Evolutionary conservation across 2,888 invertebrate genomes (phyloP), one percentile per base, ranked within the genome.

Genomic region (Dasypolia templi): DNA sequence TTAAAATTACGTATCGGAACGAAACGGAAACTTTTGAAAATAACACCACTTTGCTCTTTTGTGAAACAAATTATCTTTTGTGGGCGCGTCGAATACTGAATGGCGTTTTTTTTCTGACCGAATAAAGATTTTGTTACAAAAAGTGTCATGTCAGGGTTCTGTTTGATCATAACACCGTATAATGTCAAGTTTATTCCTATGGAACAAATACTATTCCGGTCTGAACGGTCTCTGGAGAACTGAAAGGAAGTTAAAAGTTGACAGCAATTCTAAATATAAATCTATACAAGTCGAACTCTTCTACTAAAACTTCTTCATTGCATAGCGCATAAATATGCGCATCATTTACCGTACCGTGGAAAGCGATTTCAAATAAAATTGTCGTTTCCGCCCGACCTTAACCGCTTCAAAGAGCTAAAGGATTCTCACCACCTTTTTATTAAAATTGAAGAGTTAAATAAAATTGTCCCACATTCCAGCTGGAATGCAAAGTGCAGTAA

Each of bases 1-100:
- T 68, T 74, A 42, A 69, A 65, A 46, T 75, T 19, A 49, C 19
- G 3, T 42, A 78, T 39, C 44, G 55, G 7, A 79, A 70, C n/a
- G 42, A 65, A 79, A 46, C 51, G n/a, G 29, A 58, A 72, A 56
- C 29, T 64, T 46, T 39, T 46, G 35, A 42, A 75, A 66, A 66
- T 9, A 42, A 53, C 65, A 42, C 42, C 44, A 44, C 17, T 63
- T 53, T 63, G 53, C 56, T 49, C 26, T 65, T 61, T 65, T 22
- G 56, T 51, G 29, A 56, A 68, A 68, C 17, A 42, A 61, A 56
- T 62, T 58, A 39, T 63, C 14, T 75, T 72, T 67, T 63, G 46
- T 53, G 11, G 19, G 56, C n/a, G 29, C 26, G 49, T 32, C 39
- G 22, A 61, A 46, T 62, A 69, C 55, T 11, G 11, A 39, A 61